Percentiles rank a stretch among this genome's conserved stretches.
phyloP scores from a whole-genome alignment of 2,797 vertebrate species.

The Gambelia wislizenii region DNA sequence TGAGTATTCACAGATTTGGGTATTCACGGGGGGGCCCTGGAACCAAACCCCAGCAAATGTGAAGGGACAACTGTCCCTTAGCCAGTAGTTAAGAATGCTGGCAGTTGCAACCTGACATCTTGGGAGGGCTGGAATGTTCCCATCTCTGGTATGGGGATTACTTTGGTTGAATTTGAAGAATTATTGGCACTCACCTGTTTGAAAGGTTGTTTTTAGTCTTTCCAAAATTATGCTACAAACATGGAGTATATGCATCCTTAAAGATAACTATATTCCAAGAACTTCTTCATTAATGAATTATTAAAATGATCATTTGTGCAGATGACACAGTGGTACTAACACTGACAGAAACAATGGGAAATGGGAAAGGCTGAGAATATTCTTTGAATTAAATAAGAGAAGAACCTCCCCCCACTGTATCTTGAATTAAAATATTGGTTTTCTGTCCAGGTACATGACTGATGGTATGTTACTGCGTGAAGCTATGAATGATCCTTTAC shows the following conservation, averaged over 20 bases:
- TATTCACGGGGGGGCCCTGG: too few relatives aligned
- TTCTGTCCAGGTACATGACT: conserved; percentile 90
- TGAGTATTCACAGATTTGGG: too few relatives aligned
- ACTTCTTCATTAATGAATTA: background rate
- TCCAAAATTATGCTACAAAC: background rate
- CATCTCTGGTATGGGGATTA: background rate
- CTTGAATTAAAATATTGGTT: conserved; percentile 42
- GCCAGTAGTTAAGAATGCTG: too few relatives aligned
- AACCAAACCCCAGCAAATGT: too few relatives aligned
- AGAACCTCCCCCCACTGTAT: background rate
- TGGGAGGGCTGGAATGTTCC: too few relatives aligned
- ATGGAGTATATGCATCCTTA: background rate
- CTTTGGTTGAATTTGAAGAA: background rate
- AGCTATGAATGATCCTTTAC: conserved; percentile 97
- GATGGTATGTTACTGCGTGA: conserved; percentile 97
- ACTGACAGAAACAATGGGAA: background rate
- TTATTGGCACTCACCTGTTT: background rate
- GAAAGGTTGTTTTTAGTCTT: background rate
- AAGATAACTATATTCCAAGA: background rate
- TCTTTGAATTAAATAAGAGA: background rate
- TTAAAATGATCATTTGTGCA: background rate
- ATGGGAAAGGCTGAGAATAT: background rate
- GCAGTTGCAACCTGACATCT: too few relatives aligned
- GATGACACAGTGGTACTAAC: background rate
- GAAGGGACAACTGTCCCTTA: too few relatives aligned